Evolutionary conservation across 2,113 vertebrate genomes (phyloP).

Genomic region (Montifringilla adamsi): DNA sequence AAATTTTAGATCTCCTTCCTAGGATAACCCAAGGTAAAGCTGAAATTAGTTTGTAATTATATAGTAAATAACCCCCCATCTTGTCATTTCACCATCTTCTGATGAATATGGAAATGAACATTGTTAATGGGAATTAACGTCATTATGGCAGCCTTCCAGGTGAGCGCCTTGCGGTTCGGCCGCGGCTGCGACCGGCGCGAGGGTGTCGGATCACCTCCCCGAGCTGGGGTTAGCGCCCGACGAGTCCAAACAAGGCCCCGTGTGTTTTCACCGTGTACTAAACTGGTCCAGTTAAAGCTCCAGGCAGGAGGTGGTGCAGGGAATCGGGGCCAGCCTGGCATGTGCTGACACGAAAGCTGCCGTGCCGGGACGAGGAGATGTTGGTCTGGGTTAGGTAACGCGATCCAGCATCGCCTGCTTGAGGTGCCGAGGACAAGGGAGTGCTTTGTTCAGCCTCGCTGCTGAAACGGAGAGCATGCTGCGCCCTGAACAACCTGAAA

Average conservation of each 20-base stretch:
- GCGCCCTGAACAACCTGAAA: not conserved
- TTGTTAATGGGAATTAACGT: slow-evolving; percentile 26
- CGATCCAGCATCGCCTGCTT: not conserved
- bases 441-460: slow-evolving; percentile 24
- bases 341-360: slow-evolving; percentile 43
- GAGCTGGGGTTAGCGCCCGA: not conserved
- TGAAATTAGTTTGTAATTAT: slow-evolving; percentile 44
- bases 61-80: slow-evolving; percentile 13
- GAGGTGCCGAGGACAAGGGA: slow-evolving; percentile 32
- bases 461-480: not conserved
- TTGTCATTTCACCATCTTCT: slow-evolving; percentile 33
- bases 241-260: not conserved
- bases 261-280: not conserved
- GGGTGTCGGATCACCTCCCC: slow-evolving; percentile 19
- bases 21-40: slow-evolving; percentile 24
- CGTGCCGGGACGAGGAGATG: not conserved
- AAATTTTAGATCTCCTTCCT: slow-evolving; percentile 53
- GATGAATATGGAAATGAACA: slow-evolving; percentile 39
- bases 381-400: slow-evolving; percentile 20
- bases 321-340: slow-evolving; percentile 19
- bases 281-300: slow-evolving; percentile 21
- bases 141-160: not conserved
- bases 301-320: slow-evolving; percentile 5
- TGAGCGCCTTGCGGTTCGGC: not conserved
- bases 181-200: not conserved